Evolutionary conservation across 53 echinoderm and acorn worm genomes (phyloP), one percentile per base, ranked within the genome.

Genomic region (Mesocentrotus franciscanus): DNA sequence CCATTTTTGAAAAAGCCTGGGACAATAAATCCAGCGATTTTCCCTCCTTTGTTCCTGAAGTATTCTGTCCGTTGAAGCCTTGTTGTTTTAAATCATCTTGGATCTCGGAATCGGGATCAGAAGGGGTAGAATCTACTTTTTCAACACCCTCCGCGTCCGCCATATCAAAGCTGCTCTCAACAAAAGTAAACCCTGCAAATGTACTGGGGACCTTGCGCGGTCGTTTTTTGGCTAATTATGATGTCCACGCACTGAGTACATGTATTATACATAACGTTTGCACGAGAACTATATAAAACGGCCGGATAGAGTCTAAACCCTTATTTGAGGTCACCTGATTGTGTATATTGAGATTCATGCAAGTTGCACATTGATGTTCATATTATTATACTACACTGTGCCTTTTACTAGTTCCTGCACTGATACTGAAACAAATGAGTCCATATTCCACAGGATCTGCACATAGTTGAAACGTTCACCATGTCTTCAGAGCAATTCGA

Each of bases 401-500:
- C 2, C 66, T 66, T 66, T 7, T 66, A 7, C 18, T 68, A 14
- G 72, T 8, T 71, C 20, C 8, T 17, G 12, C n/a, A n/a, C n/a
- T n/a, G n/a, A n/a, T n/a, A n/a, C 34, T 57, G 9, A 56, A 81
- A 39, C 2, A 57, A 10, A 85, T 56, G 10, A n/a, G 24, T 24
- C 20, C 58, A 58, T 87, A n/a, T 20, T 87, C 2, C 12, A 55
- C 0, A 42, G 57, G 8, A 87, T 57, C 22, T 81, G 22, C 18
- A 8, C 18, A 10, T 17, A 81, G 0, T 35, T 79, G 2, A 85
- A 3, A 57, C n/a, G 1, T 66, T 8, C 91, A 96, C 12, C 61
- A 98, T 98, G 98, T 98, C 98, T 42, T 98, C 98, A 10, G 98
- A 98, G 95, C 96, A 95, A 71, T 98, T 97, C 95, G 98, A 98